Conservation (phyloP, 2,888 invertebrate genomes). For the Embidobia sp. region DNA sequence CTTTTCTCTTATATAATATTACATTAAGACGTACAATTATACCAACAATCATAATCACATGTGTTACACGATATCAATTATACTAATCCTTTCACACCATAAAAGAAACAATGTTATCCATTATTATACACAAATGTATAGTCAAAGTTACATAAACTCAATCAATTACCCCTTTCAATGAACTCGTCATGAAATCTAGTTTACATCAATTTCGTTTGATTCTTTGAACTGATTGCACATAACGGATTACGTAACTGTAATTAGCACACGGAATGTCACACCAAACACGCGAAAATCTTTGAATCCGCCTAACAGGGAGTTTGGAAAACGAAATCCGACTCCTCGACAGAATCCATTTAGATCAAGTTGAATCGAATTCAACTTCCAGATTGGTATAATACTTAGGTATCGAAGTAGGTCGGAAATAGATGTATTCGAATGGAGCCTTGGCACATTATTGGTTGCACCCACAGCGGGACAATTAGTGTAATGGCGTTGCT, state of each 20-base stretch:
- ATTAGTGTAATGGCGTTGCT: conserved; percentile 63
- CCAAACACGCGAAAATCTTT: no score
- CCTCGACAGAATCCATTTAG: no score
- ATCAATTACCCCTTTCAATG: not conserved
- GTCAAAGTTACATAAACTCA: not conserved
- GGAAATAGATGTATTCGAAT: conserved; percentile 59
- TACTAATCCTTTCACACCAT: no score
- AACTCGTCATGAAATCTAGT: not conserved
- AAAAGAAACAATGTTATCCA: not conserved
- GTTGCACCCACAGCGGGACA: conserved; percentile 64
- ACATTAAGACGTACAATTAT: not conserved
- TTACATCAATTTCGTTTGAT: not conserved
- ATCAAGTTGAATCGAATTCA: conserved; percentile 19
- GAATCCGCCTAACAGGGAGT: no score
- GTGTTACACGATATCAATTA: no score
- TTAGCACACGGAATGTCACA: not conserved
- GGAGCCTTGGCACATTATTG: conserved; percentile 66
- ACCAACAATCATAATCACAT: no score
- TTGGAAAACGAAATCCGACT: not conserved
- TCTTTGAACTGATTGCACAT: not conserved
- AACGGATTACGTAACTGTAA: not conserved
- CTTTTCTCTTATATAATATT: conserved; percentile 20
- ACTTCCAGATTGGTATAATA: conserved; percentile 29
- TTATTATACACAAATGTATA: not conserved
- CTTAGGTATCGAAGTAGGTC: conserved; percentile 54